phyloP scores from a whole-genome alignment of 2,888 invertebrate species.

The Chloroclysta siterata region DNA sequence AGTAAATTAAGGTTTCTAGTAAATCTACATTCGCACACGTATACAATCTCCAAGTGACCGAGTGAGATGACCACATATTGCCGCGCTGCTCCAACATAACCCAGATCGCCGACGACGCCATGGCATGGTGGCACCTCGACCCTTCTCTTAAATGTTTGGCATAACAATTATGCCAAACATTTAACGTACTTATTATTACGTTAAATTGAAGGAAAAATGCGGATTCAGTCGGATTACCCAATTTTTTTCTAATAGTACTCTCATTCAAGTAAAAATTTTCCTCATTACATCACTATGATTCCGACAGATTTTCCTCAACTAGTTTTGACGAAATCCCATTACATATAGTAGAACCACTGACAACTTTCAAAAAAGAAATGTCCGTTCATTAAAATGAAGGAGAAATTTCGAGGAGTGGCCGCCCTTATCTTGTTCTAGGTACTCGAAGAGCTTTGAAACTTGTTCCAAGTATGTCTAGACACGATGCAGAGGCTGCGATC shows the following conservation, averaged over 20 bases:
- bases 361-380: conserved; percentile 34
- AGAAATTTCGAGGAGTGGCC: conserved; percentile 34
- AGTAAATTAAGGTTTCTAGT: conserved; percentile 40
- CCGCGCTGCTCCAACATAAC: conserved; percentile 61
- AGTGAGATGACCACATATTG: conserved; percentile 53
- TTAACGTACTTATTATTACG: no score
- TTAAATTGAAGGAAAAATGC: conserved; percentile 50
- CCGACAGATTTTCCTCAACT: conserved; percentile 14
- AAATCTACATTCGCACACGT: conserved; percentile 41
- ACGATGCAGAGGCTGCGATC: conserved; percentile 22
- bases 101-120: conserved; percentile 64
- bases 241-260: conserved; percentile 34
- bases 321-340: conserved; percentile 15
- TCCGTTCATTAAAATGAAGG: conserved; percentile 19
- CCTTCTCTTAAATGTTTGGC: conserved; percentile 61
- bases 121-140: conserved; percentile 61
- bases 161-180: no score
- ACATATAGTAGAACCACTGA: conserved; percentile 14
- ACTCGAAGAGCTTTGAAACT: conserved; percentile 25
- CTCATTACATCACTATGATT: conserved; percentile 6
- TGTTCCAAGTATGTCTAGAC: conserved; percentile 39
- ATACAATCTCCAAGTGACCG: conserved; percentile 46
- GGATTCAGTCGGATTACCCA: conserved; percentile 28
- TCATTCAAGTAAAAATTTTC: conserved; percentile 23
- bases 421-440: conserved; percentile 28